Base-by-base conservation (phyloP, 2,797 vertebrate genomes). In the Sparus aurata region DNA sequence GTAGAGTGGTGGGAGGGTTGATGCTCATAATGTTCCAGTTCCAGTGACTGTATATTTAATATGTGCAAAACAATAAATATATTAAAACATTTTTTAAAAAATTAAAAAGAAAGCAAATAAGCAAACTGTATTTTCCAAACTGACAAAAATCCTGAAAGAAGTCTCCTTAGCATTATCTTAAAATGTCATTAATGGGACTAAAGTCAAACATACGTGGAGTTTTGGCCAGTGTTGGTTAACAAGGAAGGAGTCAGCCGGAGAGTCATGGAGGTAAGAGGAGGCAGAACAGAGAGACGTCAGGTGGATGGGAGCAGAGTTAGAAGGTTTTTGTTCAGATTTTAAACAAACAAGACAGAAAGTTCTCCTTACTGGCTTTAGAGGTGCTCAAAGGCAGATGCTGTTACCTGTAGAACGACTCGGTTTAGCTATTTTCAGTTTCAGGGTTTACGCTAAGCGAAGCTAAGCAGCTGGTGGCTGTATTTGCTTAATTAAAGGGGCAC, bases 181-280 rank as follows among this genome's bases (percentile, higher is more conserved):
- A 34, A 34, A 34, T 34, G 30, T 34, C 30, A 34, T 34, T 34
- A 34, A 5, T 34, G 30, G 30, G 30, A 7, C 30, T 34, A 34
- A 34, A 45, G 1, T 52, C 49, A 18, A 82, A 89, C 90, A 41
- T 92, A 3, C 27, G 27, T 27, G 3, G 27, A 91, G 80, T 90
- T 92, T 91, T 79, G 89, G 89, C 75, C 89, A 89, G 47, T 25
- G 85, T 87, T 2, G 85, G 90, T 91, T 92, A 75, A 85, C 34
- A 3, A 12, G 23, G 27, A 49, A n/a, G 45, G 9, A 75, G 76
- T 80, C 57, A 69, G 61, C 54, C 27, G 62, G 23, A 62, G 49
- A 41, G 27, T 47, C 1, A 12, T 86, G 70, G 54, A 63, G 53
- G 1, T 7, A 1, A 69, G 38, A 45, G 18, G 23, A 23, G 22